Base-by-base conservation (phyloP, 2,797 vertebrate genomes). In the Xerus rutilus region DNA sequence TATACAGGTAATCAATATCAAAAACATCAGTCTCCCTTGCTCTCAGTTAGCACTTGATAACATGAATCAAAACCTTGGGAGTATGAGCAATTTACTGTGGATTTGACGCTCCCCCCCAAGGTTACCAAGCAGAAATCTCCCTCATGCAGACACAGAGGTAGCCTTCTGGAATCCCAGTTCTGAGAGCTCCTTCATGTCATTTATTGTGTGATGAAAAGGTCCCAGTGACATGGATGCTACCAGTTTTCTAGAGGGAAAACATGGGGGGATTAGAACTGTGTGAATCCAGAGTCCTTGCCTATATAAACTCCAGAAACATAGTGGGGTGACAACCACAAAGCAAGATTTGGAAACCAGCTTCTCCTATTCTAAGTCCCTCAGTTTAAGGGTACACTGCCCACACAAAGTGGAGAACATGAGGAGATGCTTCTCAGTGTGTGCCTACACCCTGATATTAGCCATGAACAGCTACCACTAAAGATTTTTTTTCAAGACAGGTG, bases 21-120 rank as follows among this genome's bases (percentile, higher is more conserved):
- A 59, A 67, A 91, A 13, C 76, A 35, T n/a, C 90, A 97, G 32
- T 92, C 30, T 97, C 14, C 30, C 76, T 97, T 92, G 84, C 81
- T 97, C 85, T 90, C 89, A 5, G 82, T 97, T 96, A 97, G 67
- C 70, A 83, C 74, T 95, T 96, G 94, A 93, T 62, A 65, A 89
- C 79, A 93, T 73, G 96, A 97, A 97, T 67, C 84, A 91, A 91
- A 93, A 87, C 79, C 86, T 92, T 93, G 12, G 1, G 30, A 96
- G 83, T 86, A 98, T 92, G 95, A 97, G 95, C 96, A 91, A 94
- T 54, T 72, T 85, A 97, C 93, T 97, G 89, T 79, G 92, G 95
- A 97, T 98, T 96, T 95, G 87, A 89, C 91, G 59, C 88, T 94
- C 57, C 83, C 77, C 54, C 35, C 76, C 84, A 39, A 45, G 86